Conservation (phyloP, 2,888 invertebrate species). For the Lepeophtheirus nordmannii region DNA sequence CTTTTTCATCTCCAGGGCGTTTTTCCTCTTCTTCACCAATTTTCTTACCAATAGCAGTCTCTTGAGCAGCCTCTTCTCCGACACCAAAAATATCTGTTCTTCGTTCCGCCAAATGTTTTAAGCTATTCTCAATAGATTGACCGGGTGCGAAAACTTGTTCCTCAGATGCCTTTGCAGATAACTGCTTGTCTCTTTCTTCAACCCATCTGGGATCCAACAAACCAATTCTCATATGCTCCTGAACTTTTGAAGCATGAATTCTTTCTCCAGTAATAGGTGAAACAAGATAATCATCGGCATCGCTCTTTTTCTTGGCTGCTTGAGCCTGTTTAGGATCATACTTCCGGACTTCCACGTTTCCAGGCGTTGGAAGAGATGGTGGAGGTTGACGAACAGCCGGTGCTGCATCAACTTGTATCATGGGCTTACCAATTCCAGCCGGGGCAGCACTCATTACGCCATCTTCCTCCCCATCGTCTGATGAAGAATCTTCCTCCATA, state of each 20-base stretch:
- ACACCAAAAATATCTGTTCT: conserved; percentile 99
- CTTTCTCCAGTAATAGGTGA: conserved; percentile 96
- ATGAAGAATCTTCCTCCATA: conserved; percentile 60
- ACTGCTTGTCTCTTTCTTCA: conserved; percentile 82
- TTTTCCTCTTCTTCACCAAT: conserved; percentile 64
- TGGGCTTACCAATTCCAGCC: conserved; percentile 28
- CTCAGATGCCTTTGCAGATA: conserved; percentile 74
- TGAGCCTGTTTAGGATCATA: conserved; percentile 78
- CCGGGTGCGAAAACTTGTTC: conserved; percentile 63
- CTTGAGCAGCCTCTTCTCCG: conserved; percentile 59
- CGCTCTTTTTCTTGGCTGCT: conserved; percentile 27
- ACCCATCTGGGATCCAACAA: conserved; percentile 92
- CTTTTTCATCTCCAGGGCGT: conserved; percentile 51
- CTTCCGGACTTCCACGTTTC: conserved; percentile 80
- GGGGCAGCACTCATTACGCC: background rate
- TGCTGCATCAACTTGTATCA: conserved; percentile 28
- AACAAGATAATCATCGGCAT: conserved; percentile 73
- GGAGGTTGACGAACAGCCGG: conserved; percentile 32
- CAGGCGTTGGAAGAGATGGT: conserved; percentile 45
- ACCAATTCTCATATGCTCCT: conserved; percentile 94
- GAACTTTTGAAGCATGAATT: conserved; percentile 90
- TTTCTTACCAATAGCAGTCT: conserved; percentile 97
- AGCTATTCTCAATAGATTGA: conserved; percentile 63
- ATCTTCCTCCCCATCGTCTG: conserved; percentile 25
- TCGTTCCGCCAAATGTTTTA: conserved; percentile 88